Evolutionary conservation across 2,797 vertebrate genomes (phyloP), one percentile per base, ranked within the genome.

Genomic region (Melanotaenia nigrans): DNA sequence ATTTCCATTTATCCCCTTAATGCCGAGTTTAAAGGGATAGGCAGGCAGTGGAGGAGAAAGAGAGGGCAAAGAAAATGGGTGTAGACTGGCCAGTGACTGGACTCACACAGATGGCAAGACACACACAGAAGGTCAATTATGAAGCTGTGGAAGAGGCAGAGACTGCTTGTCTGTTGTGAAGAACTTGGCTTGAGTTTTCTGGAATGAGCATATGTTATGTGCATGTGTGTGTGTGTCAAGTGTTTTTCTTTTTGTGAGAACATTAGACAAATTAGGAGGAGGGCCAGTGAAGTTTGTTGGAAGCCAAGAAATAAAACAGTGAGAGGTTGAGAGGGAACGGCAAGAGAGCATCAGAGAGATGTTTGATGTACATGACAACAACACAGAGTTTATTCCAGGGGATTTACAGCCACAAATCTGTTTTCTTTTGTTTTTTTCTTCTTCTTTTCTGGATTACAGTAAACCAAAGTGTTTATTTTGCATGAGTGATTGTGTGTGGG

Each of bases 51-150:
- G 58, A 77, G 72, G 84, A 81, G 75, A 83, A 79, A 77, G 72
- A 69, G 47, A 73, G 71, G 75, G 78, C 63, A 61, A 67, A 54
- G 47, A 64, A 73, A 81, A 73, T 22, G 22, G 71, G 68, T n/a
- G 30, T 61, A 24, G 75, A 65, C 1, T 10, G 61, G 42, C 28
- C 57, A 54, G 72, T 28, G 53, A 33, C 56, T 65, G 70, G 65
- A 79, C 79, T 85, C 69, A 65, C 79, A 84, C 85, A 89, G 81
- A 89, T 82, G 87, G 85, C 58, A 45, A 65, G 64, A 83, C 81
- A 69, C 49, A 73, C 57, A 86, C 83, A 88, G 81, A 87, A 87
- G 85, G 78, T 88, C 77, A 86, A 81, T 87, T 89, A 89, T 90
- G 77, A 78, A 77, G 79, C 75, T 77, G 77, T 78, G 84, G 83